Percentiles rank a stretch among this genome's conserved stretches.
These are phyloP conservation scores for Siderastrea siderea DNA, from an alignment of 92 coral and sea anemone genomes.

Conservation along the genomic window DNA sequence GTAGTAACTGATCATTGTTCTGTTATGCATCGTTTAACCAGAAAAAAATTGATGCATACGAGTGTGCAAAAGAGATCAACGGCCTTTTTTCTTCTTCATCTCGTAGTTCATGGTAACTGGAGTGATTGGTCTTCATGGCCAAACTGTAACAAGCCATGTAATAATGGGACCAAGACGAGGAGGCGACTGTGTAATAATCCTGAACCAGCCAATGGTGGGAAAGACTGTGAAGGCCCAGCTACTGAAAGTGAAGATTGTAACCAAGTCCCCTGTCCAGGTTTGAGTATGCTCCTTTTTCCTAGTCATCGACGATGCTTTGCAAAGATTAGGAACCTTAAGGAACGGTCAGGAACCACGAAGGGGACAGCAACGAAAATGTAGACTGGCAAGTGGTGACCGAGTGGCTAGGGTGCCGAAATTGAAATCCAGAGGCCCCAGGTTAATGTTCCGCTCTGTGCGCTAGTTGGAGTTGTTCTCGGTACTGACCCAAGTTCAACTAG, in stretches of 20 bases:
- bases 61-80: background rate
- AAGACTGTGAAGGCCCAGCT: constrained; percentile 34
- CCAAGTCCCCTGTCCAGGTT: constrained; percentile 62
- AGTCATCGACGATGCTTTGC: too few relatives aligned
- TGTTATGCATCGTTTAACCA: too few relatives aligned
- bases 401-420: too few relatives aligned
- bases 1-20: too few relatives aligned
- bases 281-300: background rate
- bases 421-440: too few relatives aligned
- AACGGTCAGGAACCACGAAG: background rate
- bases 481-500: too few relatives aligned
- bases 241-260: constrained; percentile 29
- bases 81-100: background rate
- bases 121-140: constrained; percentile 65
- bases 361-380: background rate
- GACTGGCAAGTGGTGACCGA: too few relatives aligned
- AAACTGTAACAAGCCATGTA: constrained; percentile 69
- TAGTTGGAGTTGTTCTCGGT: too few relatives aligned
- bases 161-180: constrained; percentile 41
- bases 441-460: too few relatives aligned
- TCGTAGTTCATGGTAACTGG: constrained; percentile 60
- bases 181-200: constrained; percentile 57
- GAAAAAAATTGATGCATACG: too few relatives aligned
- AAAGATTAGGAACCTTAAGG: background rate
- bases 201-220: constrained; percentile 55